Evolutionary conservation across 2,113 vertebrate species (phyloP).

Genomic region (Catharus bicknelli): DNA sequence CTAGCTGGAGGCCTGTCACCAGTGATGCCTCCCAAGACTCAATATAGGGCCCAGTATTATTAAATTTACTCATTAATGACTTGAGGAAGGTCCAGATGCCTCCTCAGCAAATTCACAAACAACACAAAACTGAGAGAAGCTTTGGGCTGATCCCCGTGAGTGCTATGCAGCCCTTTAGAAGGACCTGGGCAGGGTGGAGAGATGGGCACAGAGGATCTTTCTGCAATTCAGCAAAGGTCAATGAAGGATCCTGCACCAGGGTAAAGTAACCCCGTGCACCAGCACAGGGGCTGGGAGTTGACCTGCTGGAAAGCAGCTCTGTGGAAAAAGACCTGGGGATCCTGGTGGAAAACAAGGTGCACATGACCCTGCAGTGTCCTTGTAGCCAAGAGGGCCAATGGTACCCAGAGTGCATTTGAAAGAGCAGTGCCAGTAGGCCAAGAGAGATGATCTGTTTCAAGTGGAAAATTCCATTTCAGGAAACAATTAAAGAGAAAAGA

Average conservation of each 20-base stretch:
- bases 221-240: background rate
- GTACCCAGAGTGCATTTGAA: background rate
- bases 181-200: background rate
- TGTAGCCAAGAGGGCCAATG: background rate
- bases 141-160: background rate
- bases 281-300: background rate
- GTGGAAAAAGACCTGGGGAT: background rate
- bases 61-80: background rate
- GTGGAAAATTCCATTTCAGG: background rate
- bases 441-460: background rate
- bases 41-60: accelerated
- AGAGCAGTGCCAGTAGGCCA: background rate
- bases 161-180: background rate
- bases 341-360: background rate
- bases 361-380: background rate
- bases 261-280: background rate
- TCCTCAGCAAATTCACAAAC: background rate
- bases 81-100: background rate
- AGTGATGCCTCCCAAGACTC: background rate
- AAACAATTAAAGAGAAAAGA: background rate
- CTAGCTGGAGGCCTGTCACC: background rate
- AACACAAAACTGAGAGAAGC: background rate
- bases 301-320: background rate
- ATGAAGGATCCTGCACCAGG: background rate
- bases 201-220: background rate